These are phyloP conservation scores for Mionectes macconnelli DNA, from an alignment of 2,113 vertebrate genomes.

Conservation along the genomic window DNA sequence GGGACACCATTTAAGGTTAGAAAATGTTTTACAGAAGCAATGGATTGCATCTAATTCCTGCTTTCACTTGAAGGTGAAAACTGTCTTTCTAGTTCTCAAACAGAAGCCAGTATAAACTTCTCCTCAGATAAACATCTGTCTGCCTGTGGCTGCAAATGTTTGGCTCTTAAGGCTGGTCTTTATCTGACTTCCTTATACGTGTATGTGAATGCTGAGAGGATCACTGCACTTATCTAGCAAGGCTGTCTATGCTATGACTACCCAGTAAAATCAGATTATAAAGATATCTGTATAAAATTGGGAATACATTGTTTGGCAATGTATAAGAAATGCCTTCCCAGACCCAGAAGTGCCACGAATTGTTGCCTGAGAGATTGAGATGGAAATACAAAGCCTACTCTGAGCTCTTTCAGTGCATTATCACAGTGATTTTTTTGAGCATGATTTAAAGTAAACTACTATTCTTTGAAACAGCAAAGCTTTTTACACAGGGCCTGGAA, in stretches of 20 bases:
- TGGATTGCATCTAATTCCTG: not conserved
- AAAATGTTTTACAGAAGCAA: not conserved
- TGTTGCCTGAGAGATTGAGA: not conserved
- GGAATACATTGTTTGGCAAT: not conserved
- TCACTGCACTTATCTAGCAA: not conserved
- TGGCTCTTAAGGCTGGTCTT: not conserved
- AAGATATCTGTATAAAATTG: not conserved
- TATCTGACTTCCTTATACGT: not conserved
- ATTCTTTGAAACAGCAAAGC: not conserved
- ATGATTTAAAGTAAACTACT: not conserved
- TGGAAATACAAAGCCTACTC: not conserved
- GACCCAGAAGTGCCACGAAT: not conserved
- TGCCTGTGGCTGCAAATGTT: not conserved
- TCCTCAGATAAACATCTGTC: conserved; percentile 18
- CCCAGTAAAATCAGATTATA: not conserved
- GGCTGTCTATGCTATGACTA: not conserved
- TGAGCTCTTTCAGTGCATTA: not conserved
- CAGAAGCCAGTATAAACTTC: not conserved
- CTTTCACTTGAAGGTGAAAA: not conserved
- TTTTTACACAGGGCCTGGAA: not conserved
- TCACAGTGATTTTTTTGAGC: not conserved
- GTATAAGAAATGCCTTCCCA: not conserved
- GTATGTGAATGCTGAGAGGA: not conserved
- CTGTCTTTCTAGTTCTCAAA: not conserved
- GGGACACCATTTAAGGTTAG: not conserved